phyloP scores from a whole-genome alignment of 2,797 vertebrate species.

The Rhyacichthys aspro region DNA sequence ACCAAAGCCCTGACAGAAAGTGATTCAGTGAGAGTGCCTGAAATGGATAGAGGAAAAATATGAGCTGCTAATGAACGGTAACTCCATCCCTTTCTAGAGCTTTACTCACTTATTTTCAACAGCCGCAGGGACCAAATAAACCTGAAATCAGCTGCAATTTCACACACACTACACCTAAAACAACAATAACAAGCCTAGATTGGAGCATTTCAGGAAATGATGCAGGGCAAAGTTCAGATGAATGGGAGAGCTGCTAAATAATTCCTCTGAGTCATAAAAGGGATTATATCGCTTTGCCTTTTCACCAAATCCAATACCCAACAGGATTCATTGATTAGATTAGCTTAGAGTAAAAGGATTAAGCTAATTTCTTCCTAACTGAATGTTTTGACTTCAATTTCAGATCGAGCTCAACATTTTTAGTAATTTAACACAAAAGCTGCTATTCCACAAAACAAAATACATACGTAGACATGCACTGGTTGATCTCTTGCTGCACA shows the following conservation, averaged over 20 bases:
- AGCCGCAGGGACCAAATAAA: conserved; percentile 1
- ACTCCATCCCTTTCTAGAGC: conserved; percentile 14
- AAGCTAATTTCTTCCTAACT: conserved; percentile 13
- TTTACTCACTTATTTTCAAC: too few species aligned
- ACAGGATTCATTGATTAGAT: conserved; percentile 24
- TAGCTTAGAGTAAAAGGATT: background rate
- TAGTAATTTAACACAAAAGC: conserved; percentile 58
- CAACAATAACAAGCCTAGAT: background rate
- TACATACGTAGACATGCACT: conserved; percentile 50
- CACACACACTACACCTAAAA: background rate
- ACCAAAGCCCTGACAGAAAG: conserved; percentile 17
- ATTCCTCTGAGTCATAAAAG: conserved; percentile 43
- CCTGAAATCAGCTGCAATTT: background rate
- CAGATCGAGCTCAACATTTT: background rate
- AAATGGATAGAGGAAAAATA: conserved; percentile 28
- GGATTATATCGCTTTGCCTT: conserved; percentile 45
- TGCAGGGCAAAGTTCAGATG: conserved; percentile 30
- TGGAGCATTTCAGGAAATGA: conserved; percentile 7
- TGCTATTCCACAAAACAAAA: conserved; percentile 58
- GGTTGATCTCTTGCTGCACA: conserved; percentile 17
- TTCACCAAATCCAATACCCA: conserved; percentile 36
- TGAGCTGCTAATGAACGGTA: conserved; percentile 57
- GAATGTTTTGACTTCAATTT: background rate
- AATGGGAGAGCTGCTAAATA: conserved; percentile 43
- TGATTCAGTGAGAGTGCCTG: conserved; percentile 45